phyloP scores from a whole-genome alignment of 2,888 invertebrate species.

The Gastrophysa polygoni region DNA sequence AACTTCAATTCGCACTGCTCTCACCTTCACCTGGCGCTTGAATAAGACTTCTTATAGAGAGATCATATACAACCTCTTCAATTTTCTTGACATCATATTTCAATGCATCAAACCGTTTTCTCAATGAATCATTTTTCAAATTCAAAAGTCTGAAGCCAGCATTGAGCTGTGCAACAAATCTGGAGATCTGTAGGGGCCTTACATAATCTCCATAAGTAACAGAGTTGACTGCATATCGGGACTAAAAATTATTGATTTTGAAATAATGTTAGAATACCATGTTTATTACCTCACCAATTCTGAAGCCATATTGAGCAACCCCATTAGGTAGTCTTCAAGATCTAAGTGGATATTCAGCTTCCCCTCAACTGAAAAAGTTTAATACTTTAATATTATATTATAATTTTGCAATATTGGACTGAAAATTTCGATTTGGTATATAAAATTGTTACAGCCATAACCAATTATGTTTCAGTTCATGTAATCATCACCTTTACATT shows the following conservation, averaged over 20 bases:
- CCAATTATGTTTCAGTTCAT: too few relatives aligned
- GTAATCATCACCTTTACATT: too few relatives aligned
- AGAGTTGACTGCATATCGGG: slow-evolving; percentile 82
- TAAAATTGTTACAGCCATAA: too few relatives aligned
- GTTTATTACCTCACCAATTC: slow-evolving; percentile 71
- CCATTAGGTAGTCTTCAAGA: slow-evolving; percentile 88
- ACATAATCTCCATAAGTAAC: slow-evolving; percentile 85
- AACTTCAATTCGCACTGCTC: background rate
- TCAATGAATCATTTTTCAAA: slow-evolving; percentile 85
- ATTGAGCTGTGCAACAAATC: slow-evolving; percentile 85
- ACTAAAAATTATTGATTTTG: slow-evolving; percentile 57
- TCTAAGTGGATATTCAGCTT: slow-evolving; percentile 87
- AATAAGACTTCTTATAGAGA: slow-evolving; percentile 79
- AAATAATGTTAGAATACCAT: background rate
- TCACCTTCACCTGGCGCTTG: slow-evolving; percentile 45
- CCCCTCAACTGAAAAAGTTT: slow-evolving; percentile 63
- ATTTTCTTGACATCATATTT: slow-evolving; percentile 95
- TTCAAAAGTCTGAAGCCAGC: slow-evolving; percentile 89
- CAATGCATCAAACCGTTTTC: slow-evolving; percentile 85
- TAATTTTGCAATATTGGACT: too few relatives aligned
- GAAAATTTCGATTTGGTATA: too few relatives aligned
- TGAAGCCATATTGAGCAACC: slow-evolving; percentile 79
- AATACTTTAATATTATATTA: too few relatives aligned
- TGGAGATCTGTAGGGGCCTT: slow-evolving; percentile 80
- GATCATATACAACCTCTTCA: slow-evolving; percentile 89